phyloP scores from a whole-genome alignment of 2,113 vertebrate genomes.

The Hemibagrus wyckioides region DNA sequence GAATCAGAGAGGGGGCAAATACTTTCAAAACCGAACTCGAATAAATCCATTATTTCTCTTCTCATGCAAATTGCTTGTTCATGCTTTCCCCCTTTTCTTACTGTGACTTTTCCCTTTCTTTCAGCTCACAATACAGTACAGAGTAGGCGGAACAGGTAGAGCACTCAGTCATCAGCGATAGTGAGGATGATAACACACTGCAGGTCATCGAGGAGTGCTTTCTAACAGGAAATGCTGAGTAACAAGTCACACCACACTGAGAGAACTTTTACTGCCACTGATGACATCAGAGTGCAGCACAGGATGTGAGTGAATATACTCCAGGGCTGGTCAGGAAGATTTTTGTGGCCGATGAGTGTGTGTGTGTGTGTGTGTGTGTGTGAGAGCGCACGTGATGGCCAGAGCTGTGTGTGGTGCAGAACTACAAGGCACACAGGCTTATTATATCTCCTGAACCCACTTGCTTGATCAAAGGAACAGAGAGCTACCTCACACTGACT shows the following conservation, averaged over 20 bases:
- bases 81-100: background rate
- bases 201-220: conserved; percentile 37
- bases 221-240: conserved; percentile 40
- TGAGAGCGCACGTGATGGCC: too few species aligned
- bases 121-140: conserved; percentile 34
- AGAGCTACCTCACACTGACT: conserved; percentile 34
- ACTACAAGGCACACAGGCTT: conserved; percentile 21
- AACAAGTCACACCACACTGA: conserved; percentile 40
- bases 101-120: background rate
- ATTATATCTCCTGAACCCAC: conserved; percentile 25
- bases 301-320: background rate
- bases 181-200: conserved; percentile 52
- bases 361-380: conserved; percentile 18
- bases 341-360: conserved; percentile 19
- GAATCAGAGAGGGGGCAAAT: background rate
- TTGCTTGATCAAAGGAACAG: conserved; percentile 48
- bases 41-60: conserved; percentile 42
- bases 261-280: conserved; percentile 19
- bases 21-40: conserved; percentile 41
- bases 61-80: conserved; percentile 19
- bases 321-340: conserved; percentile 55
- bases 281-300: conserved; percentile 53
- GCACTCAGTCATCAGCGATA: conserved; percentile 52
- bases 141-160: conserved; percentile 8
- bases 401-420: background rate